phyloP scores from a whole-genome alignment of 2,797 vertebrate species.

The Meda fulgida region DNA sequence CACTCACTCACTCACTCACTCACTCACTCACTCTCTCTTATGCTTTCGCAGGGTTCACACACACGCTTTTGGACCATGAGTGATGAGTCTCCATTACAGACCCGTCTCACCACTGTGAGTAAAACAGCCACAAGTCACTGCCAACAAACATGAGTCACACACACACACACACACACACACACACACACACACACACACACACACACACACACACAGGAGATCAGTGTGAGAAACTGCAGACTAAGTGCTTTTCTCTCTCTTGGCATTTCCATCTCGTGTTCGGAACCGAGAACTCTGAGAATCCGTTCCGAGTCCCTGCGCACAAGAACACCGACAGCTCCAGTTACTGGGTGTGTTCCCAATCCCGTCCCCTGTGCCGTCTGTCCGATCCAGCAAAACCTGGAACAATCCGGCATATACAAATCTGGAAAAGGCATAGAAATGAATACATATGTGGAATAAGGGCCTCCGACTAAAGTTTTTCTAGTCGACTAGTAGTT shows the following conservation, averaged over 20 bases:
- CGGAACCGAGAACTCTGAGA: background rate
- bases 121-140: conserved; percentile 13
- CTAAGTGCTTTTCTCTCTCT: background rate
- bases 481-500: no score
- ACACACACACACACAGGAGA: background rate
- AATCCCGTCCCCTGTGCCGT: background rate
- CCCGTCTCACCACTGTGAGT: conserved; percentile 91
- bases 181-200: background rate
- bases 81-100: conserved; percentile 88
- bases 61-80: conserved; percentile 85
- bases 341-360: background rate
- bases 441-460: no score
- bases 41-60: conserved; percentile 68
- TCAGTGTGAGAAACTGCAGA: background rate
- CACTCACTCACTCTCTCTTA: conserved; percentile 22
- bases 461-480: no score
- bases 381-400: background rate
- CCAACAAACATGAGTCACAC: background rate
- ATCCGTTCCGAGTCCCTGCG: no score
- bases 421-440: no score
- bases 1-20: no score
- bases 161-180: background rate
- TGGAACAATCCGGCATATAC: no score
- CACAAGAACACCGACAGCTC: background rate
- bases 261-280: background rate